These are phyloP conservation scores for Drosophila bunnanda DNA, from an alignment of 2,888 invertebrate genomes.

Conservation along the genomic window DNA sequence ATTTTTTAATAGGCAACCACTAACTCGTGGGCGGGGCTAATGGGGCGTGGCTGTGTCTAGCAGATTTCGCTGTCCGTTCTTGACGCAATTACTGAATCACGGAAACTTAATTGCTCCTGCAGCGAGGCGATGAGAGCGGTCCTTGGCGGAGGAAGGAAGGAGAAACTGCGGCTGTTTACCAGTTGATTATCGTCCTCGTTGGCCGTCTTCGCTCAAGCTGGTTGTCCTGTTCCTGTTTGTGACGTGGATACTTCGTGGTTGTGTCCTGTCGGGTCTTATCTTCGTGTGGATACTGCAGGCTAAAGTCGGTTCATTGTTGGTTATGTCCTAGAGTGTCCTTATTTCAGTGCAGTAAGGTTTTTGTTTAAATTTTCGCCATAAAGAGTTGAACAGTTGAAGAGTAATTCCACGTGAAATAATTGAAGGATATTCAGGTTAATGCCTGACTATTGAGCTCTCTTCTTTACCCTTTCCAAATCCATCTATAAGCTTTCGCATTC, in stretches of 20 bases:
- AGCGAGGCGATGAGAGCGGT: slow-evolving; percentile 7
- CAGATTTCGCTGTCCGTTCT: slow-evolving; percentile 21
- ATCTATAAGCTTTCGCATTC: not conserved
- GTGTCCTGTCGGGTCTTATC: slow-evolving; percentile 9
- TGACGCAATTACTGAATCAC: slow-evolving; percentile 40
- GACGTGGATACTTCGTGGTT: slow-evolving; percentile 29
- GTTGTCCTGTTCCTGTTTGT: slow-evolving; percentile 32
- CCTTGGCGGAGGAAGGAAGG: slow-evolving; percentile 1
- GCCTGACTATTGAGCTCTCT: not conserved
- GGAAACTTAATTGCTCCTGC: slow-evolving; percentile 41
- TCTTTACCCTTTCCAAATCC: not conserved
- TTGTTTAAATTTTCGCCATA: not conserved
- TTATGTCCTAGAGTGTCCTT: not conserved
- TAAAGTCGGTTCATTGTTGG: not conserved
- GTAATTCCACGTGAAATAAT: not conserved
- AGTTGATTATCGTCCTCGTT: slow-evolving; percentile 40
- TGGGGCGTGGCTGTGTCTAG: slow-evolving; percentile 27
- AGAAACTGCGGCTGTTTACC: slow-evolving; percentile 32
- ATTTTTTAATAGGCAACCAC: slow-evolving; percentile 35
- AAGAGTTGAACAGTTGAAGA: not conserved
- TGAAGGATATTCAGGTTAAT: not conserved
- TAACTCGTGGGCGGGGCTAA: slow-evolving; percentile 16
- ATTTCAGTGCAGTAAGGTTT: too few species aligned
- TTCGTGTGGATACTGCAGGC: not conserved
- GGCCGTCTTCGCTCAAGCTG: slow-evolving; percentile 7